Evolutionary conservation across 2,888 invertebrate species (phyloP).

Genomic region (Helobdella robusta): DNA sequence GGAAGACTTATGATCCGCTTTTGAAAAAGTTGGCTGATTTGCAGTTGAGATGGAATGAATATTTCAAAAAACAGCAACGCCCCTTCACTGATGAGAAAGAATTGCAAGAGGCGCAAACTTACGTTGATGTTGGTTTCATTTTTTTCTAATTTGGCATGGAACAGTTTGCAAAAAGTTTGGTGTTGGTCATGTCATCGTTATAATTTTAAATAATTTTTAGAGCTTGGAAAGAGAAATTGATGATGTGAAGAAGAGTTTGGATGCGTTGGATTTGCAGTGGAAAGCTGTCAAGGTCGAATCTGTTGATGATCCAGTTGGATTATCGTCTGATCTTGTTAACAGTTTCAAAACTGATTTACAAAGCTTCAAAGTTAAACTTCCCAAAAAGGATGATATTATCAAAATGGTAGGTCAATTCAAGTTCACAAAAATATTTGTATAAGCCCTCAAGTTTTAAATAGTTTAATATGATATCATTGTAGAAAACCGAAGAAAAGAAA

Average conservation of each 20-base stretch:
- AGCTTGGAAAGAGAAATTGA: slow-evolving; percentile 14
- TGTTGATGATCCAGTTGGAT: background rate
- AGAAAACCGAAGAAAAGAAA: background rate
- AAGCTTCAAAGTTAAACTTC: background rate
- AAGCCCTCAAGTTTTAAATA: no score
- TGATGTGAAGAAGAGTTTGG: background rate
- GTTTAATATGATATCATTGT: no score
- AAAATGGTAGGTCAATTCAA: no score
- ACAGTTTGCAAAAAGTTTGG: background rate
- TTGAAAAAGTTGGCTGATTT: background rate
- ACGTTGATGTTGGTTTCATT: no score
- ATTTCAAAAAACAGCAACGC: no score
- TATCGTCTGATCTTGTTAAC: background rate
- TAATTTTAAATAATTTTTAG: background rate
- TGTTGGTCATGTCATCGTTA: background rate
- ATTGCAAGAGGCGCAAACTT: no score
- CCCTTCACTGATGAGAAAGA: no score
- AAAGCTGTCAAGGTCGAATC: background rate
- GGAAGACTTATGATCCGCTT: background rate
- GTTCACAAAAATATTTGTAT: no score
- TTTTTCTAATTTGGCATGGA: no score
- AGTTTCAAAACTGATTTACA: background rate
- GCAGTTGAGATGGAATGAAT: no score
- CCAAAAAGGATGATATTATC: slow-evolving; percentile 10
- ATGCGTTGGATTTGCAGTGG: background rate